Base-by-base conservation (phyloP, 2,797 vertebrate species). In the Phrynocephalus guinanensis region DNA sequence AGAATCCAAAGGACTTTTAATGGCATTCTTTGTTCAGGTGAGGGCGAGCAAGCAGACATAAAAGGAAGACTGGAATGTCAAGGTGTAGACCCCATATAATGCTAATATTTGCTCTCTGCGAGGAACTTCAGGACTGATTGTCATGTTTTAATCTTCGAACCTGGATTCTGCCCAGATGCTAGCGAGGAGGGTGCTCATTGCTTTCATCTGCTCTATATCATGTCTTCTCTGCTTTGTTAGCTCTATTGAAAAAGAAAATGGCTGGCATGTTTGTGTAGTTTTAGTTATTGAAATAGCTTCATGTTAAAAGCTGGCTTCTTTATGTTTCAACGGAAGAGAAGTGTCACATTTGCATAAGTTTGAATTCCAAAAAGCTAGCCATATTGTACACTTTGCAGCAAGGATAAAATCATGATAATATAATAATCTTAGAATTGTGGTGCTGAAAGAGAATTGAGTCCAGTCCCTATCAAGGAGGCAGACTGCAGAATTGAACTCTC, bases 91-190 rank as follows among this genome's bases (percentile, higher is more conserved):
- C 71, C 71, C 85, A 18, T 82, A 38, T 71, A 80, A 85, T 84
- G 83, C 83, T 26, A 93, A 90, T 93, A n/a, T 78, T 94, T 84
- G 88, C 28, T 84, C 44, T 80, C 82, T 83, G 83, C 82, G 88
- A 90, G 90, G 86, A 48, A 13, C 26, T 33, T 83, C 26, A 70
- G 63, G 76, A 86, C 83, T 16, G 78, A 79, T 11, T 91, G 79
- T 87, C 77, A 85, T 87, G 87, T 86, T 30, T 87, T 0, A 28
- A 82, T 86, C 60, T 26, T n/a, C 63, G 60, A 33, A 30, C 20
- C 88, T 77, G 79, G 71, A 76, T 90, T 81, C 80, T 85, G 28
- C 80, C 72, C 87, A 82, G 90, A 86, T 84, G 88, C 72, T 63
- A 48, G 0, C 0, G 78, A 85, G 87, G 78, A 82, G 52, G 67